phyloP scores from a whole-genome alignment of 1,140 invertebrate species.

The Camponotus pennsylvanicus region DNA sequence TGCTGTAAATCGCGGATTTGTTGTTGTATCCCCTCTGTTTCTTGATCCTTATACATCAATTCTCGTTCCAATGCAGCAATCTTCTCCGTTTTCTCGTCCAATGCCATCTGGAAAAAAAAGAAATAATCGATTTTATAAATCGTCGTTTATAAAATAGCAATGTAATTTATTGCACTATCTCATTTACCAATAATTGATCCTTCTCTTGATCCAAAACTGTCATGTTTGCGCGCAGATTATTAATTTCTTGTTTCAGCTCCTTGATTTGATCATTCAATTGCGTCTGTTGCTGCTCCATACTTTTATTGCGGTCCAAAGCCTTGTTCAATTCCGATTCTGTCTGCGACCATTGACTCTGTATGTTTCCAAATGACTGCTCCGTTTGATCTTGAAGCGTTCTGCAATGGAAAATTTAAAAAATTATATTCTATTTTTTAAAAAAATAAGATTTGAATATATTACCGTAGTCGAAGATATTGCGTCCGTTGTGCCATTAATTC shows the following conservation, averaged over 20 bases:
- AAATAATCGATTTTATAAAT: slow-evolving; percentile 31
- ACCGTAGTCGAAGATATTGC: slow-evolving; percentile 84
- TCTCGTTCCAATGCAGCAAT: slow-evolving; percentile 87
- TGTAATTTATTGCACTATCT: neutral
- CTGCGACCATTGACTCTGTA: slow-evolving; percentile 87
- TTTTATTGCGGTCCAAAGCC: slow-evolving; percentile 85
- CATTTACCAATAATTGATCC: slow-evolving; percentile 87
- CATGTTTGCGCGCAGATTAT: slow-evolving; percentile 86
- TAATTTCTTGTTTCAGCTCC: slow-evolving; percentile 87
- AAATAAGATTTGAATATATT: slow-evolving; percentile 40
- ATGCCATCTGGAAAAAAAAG: slow-evolving; percentile 83
- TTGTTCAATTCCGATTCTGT: slow-evolving; percentile 87
- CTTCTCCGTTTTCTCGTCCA: slow-evolving; percentile 88
- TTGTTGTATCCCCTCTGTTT: slow-evolving; percentile 76
- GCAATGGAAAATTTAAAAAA: slow-evolving; percentile 75
- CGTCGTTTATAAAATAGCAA: neutral
- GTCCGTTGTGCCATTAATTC: slow-evolving; percentile 82
- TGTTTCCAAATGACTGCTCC: slow-evolving; percentile 87
- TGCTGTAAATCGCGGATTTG: slow-evolving; percentile 81
- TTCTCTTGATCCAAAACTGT: slow-evolving; percentile 87
- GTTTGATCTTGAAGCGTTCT: slow-evolving; percentile 89
- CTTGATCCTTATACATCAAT: slow-evolving; percentile 84
- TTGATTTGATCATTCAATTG: slow-evolving; percentile 87
- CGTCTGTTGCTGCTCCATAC: slow-evolving; percentile 86
- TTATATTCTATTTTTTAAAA: neutral